These are phyloP conservation scores for Conomelus anceps DNA, from an alignment of 2,888 invertebrate species.

Conservation along the genomic window DNA sequence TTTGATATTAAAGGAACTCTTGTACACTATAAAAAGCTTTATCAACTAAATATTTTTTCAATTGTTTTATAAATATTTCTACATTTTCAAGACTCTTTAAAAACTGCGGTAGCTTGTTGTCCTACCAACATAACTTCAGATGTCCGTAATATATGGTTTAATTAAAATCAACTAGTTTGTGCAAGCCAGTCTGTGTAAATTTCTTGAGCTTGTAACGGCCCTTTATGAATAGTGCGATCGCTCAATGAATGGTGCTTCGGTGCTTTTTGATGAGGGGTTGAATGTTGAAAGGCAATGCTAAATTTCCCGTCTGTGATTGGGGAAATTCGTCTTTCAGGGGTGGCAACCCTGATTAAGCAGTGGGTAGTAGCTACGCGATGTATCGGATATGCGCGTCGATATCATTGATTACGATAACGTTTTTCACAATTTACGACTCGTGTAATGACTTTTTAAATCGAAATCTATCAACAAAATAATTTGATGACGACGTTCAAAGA, in stretches of 20 bases:
- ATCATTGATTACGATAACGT: not conserved
- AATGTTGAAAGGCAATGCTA: not conserved
- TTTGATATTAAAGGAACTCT: too few species aligned
- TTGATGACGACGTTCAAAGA: not conserved
- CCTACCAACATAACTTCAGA: too few species aligned
- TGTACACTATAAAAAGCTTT: too few species aligned
- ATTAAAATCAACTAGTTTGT: not conserved
- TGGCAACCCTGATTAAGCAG: not conserved
- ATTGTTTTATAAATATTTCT: too few species aligned
- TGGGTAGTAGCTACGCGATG: not conserved
- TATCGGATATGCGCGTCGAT: not conserved
- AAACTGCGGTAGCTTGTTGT: too few species aligned
- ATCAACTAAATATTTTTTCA: too few species aligned
- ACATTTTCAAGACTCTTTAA: too few species aligned
- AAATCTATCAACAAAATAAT: not conserved
- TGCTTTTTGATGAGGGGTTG: not conserved
- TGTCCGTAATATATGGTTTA: too few species aligned
- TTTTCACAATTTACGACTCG: not conserved
- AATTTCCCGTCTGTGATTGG: not conserved
- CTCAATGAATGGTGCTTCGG: not conserved
- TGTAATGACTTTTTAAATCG: not conserved
- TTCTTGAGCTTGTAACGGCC: not conserved
- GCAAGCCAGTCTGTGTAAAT: not conserved
- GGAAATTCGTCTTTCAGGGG: not conserved
- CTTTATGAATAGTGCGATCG: not conserved